These are phyloP conservation scores for Lerema accius DNA, from an alignment of 1,140 invertebrate genomes.

Conservation along the genomic window DNA sequence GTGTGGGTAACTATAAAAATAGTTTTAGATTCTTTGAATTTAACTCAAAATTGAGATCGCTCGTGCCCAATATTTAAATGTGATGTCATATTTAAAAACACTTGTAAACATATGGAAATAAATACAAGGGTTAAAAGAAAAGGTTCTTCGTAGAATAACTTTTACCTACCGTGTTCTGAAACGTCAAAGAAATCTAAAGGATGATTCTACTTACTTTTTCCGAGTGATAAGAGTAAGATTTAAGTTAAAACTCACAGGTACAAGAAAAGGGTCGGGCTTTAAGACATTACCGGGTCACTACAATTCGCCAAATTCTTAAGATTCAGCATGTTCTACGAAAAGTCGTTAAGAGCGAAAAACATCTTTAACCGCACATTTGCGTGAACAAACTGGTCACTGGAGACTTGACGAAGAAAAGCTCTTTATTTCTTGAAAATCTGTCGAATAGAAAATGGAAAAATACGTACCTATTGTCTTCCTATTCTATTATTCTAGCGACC, in stretches of 20 bases:
- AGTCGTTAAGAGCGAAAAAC: constrained; percentile 1
- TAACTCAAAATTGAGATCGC: no score
- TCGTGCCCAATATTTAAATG: no score
- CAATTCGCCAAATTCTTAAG: constrained; percentile 18
- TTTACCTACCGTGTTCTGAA: no score
- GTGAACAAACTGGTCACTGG: constrained; percentile 12
- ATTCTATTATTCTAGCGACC: no score
- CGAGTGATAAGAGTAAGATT: background rate
- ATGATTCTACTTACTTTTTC: background rate
- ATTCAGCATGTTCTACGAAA: constrained; percentile 19
- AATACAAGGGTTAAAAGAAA: no score
- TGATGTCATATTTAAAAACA: no score
- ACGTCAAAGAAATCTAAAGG: no score
- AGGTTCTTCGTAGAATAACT: no score
- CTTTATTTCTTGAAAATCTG: background rate
- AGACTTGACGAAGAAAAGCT: constrained; percentile 2
- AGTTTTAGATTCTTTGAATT: no score
- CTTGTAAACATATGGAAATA: no score
- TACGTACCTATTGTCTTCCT: no score
- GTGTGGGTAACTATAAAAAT: no score
- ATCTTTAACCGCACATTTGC: constrained; percentile 19
- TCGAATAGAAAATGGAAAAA: background rate
- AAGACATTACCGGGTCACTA: constrained; percentile 16
- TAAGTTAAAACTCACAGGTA: constrained; percentile 14
- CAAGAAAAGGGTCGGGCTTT: constrained; percentile 32